Base-by-base conservation (phyloP, 2,113 vertebrate genomes). In the Sapajus apella region DNA sequence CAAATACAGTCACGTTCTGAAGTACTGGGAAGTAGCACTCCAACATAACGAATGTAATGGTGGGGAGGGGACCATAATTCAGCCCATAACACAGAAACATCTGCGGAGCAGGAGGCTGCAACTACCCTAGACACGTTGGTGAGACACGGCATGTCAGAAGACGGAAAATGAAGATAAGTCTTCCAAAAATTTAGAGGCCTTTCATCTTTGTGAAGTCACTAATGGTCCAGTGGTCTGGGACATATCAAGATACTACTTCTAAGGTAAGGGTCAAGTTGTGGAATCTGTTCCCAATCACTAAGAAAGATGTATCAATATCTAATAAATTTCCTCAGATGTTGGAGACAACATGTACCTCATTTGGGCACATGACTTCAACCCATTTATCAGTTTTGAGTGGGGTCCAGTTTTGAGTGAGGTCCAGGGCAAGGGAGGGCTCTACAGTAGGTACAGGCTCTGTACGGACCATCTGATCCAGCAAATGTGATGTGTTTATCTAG, bases 61-160 rank as follows among this genome's bases (percentile, higher is more conserved):
- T 1, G 18, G 11, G 25, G 1, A 3, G 12, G 6, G 17, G 32
- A 13, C 2, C 32, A 27, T 25, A 25, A n/a, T 25, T 27, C 58
- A 3, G 47, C 47, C 30, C 32, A 32, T 35, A 76, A 55, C 23
- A 47, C 45, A 70, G 45, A 70, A 77, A 55, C 18, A 55, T 18
- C 40, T 70, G 47, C 37, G 10, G 27, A 70, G n/a, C 27, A 81
- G 89, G 27, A 81, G 55, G 50, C 10, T n/a, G 13, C 20, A 91
- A 23, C 47, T 43, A 68, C 45, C 25, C 27, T 55, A 45, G 47
- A 40, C 32, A n/a, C 32, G 21, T 6, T n/a, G 32, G 47, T 35
- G 16, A 80, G 47, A 52, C 45, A 40, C 6, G 30, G 17, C 40
- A 17, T n/a, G 32, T 23, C 47, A 55, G 25, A 52, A 8, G 12